Conservation (phyloP, 2,797 vertebrate species). For the Nothura maculosa region DNA sequence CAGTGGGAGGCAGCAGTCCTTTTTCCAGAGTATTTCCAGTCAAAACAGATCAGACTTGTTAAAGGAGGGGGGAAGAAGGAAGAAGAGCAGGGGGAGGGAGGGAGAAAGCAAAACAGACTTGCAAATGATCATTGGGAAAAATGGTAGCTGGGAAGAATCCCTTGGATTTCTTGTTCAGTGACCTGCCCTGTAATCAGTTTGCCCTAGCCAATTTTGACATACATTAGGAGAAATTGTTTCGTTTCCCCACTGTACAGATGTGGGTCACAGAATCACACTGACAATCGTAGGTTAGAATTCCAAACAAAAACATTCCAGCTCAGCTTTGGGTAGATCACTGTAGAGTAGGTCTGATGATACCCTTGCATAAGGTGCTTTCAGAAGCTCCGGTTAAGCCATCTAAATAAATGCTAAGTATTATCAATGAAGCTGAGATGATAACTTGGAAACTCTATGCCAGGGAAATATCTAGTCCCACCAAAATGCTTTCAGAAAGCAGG, state of each 20-base stretch:
- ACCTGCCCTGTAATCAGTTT: not conserved
- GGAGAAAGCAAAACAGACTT: not conserved
- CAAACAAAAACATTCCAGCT: not conserved
- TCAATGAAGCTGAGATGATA: not conserved
- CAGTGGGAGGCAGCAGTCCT: accelerated
- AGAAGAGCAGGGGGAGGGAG: too few species aligned
- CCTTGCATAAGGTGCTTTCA: not conserved
- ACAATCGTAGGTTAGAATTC: not conserved
- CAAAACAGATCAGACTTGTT: not conserved
- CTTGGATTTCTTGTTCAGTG: accelerated
- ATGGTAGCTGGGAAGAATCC: not conserved
- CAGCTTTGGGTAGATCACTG: not conserved
- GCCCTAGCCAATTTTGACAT: accelerated
- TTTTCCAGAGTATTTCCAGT: not conserved
- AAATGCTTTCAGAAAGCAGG: not conserved
- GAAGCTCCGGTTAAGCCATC: not conserved
- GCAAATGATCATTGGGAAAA: not conserved
- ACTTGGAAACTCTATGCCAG: not conserved
- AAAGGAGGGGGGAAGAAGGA: not conserved
- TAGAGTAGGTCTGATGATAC: not conserved
- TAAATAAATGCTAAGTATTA: not conserved
- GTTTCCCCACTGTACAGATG: not conserved
- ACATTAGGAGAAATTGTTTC: accelerated
- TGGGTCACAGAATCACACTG: not conserved
- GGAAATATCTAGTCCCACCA: not conserved